phyloP scores from a whole-genome alignment of 2,888 invertebrate species.

The Blera fallax region DNA sequence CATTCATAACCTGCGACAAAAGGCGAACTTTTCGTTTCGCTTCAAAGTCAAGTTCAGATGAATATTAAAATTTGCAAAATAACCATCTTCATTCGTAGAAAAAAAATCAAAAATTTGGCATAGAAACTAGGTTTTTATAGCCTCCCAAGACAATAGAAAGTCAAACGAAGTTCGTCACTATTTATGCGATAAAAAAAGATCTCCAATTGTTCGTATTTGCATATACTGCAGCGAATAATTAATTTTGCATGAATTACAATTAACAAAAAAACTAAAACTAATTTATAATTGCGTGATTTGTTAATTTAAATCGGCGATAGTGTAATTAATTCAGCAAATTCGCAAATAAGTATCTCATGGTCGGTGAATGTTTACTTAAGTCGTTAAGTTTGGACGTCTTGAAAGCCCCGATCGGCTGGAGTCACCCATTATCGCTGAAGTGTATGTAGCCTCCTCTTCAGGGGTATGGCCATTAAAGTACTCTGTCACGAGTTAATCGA shows the following conservation, averaged over 20 bases:
- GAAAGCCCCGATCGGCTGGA: background rate
- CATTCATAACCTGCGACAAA: background rate
- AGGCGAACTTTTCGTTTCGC: background rate
- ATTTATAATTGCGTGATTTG: background rate
- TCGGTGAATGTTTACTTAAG: background rate
- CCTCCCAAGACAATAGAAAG: background rate
- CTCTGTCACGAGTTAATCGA: background rate
- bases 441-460: background rate
- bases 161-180: background rate
- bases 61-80: background rate
- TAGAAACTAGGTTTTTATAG: background rate
- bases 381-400: background rate
- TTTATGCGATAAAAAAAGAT: background rate
- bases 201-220: background rate
- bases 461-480: background rate
- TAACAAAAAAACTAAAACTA: background rate
- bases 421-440: background rate
- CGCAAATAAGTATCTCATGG: constrained; percentile 18
- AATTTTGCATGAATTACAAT: background rate
- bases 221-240: background rate
- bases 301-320: background rate
- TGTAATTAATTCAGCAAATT: background rate
- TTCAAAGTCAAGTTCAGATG: background rate
- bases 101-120: background rate
- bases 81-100: background rate